A percentile compares a stretch with the other conserved stretches of the same genome.
Evolutionary conservation across 2,888 invertebrate species (phyloP).

Genomic region (Helleia helle): DNA sequence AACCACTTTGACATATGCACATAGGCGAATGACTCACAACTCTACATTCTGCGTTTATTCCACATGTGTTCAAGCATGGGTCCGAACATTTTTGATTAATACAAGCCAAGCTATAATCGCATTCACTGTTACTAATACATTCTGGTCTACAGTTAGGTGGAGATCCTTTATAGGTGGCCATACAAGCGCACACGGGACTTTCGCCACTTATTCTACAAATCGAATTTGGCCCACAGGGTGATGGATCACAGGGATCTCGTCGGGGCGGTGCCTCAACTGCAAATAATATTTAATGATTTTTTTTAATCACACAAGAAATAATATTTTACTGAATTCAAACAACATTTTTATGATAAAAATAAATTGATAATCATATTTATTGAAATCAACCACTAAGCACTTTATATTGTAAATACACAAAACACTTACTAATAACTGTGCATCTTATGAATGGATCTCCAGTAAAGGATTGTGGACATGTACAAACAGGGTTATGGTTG

Average conservation of each 20-base stretch:
- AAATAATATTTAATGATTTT: slow-evolving; percentile 12
- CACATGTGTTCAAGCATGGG: slow-evolving; percentile 83
- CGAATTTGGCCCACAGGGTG: slow-evolving; percentile 86
- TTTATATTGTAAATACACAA: no score
- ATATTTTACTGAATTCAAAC: no score
- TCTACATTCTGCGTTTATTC: slow-evolving; percentile 81
- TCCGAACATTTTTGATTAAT: slow-evolving; percentile 83
- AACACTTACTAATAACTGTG: slow-evolving; percentile 53
- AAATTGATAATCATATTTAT: no score
- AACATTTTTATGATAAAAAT: no score
- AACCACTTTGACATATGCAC: slow-evolving; percentile 80
- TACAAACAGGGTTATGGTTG: slow-evolving; percentile 85
- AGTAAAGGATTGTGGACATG: slow-evolving; percentile 80
- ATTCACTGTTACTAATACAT: slow-evolving; percentile 85
- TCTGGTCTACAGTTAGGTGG: slow-evolving; percentile 87
- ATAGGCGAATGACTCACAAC: slow-evolving; percentile 84
- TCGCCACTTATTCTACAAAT: slow-evolving; percentile 79
- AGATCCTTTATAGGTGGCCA: slow-evolving; percentile 77
- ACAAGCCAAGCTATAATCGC: slow-evolving; percentile 80
- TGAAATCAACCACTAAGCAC: no score
- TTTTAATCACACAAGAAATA: not conserved
- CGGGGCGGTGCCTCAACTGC: slow-evolving; percentile 32
- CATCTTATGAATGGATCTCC: slow-evolving; percentile 87
- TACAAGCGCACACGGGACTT: slow-evolving; percentile 83
- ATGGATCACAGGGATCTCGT: slow-evolving; percentile 77